phyloP scores from a whole-genome alignment of 1,140 invertebrate genomes.

The Apis laboriosa region DNA sequence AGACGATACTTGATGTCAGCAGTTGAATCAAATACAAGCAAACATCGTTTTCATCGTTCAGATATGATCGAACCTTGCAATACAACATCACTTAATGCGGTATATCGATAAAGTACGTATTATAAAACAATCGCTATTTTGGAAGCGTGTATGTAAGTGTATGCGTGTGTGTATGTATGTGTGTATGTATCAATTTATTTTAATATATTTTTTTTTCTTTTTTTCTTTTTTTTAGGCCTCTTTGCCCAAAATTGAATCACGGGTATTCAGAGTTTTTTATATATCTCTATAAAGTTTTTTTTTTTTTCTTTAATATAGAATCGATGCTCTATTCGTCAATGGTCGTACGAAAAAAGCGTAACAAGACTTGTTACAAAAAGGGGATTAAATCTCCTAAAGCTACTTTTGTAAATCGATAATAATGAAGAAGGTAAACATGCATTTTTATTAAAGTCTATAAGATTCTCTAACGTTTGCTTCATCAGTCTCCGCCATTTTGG shows the following conservation, averaged over 20 bases:
- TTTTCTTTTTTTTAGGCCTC: too few relatives aligned
- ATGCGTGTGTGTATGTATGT: not conserved
- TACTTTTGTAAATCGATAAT: conserved; percentile 52
- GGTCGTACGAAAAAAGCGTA: conserved; percentile 26
- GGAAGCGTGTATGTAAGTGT: conserved; percentile 1
- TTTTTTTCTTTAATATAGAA: not conserved
- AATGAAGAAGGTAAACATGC: conserved; percentile 63
- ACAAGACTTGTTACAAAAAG: conserved; percentile 3
- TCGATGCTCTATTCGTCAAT: conserved; percentile 9
- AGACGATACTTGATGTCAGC: not conserved
- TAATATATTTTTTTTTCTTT: not conserved
- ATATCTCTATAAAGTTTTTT: not conserved
- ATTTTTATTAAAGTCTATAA: conserved; percentile 48
- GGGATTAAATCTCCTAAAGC: not conserved
- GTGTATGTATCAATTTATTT: not conserved
- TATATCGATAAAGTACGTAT: conserved; percentile 9
- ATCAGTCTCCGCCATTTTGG: conserved; percentile 25
- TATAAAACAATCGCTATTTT: conserved; percentile 18
- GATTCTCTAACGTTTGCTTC: conserved; percentile 20
- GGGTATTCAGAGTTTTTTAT: not conserved
- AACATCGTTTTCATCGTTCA: not conserved
- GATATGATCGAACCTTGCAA: not conserved
- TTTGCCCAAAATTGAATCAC: not conserved
- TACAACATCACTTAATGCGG: not conserved
- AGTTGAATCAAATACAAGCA: not conserved